These are phyloP conservation scores for Rotaria macrura DNA, from an alignment of 2,888 invertebrate genomes.

Conservation along the genomic window DNA sequence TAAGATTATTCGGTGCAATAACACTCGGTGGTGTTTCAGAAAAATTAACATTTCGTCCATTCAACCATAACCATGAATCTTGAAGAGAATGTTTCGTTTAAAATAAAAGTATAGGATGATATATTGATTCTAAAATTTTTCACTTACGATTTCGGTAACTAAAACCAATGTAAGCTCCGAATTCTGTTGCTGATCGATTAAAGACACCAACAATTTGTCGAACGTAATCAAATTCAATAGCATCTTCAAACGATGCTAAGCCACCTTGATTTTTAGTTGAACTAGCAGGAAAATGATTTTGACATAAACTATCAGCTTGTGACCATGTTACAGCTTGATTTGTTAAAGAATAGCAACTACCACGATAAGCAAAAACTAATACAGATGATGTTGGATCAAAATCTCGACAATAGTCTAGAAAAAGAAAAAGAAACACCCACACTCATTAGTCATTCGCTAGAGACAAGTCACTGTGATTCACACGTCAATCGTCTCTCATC, in stretches of 20 bases:
- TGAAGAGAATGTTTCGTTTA: background rate
- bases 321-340: background rate
- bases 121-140: background rate
- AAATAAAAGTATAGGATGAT: background rate
- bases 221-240: conserved; percentile 2
- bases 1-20: background rate
- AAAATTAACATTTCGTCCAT: background rate
- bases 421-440: background rate
- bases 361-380: conserved; percentile 6
- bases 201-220: background rate
- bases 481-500: background rate
- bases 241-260: background rate
- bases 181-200: conserved; percentile 14
- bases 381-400: background rate
- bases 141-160: conserved; percentile 13
- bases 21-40: background rate
- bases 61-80: conserved; percentile 16
- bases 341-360: conserved; percentile 3
- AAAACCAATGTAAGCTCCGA: background rate
- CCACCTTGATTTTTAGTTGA: background rate
- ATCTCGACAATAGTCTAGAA: conserved; percentile 17
- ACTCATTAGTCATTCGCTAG: background rate
- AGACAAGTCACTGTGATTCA: background rate
- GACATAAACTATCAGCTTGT: conserved; percentile 1
- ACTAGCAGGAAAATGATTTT: background rate